Percentiles rank a stretch among this genome's conserved stretches.
Evolutionary conservation across 2,113 vertebrate species (phyloP).

Genomic region (Heteronetta atricapilla): DNA sequence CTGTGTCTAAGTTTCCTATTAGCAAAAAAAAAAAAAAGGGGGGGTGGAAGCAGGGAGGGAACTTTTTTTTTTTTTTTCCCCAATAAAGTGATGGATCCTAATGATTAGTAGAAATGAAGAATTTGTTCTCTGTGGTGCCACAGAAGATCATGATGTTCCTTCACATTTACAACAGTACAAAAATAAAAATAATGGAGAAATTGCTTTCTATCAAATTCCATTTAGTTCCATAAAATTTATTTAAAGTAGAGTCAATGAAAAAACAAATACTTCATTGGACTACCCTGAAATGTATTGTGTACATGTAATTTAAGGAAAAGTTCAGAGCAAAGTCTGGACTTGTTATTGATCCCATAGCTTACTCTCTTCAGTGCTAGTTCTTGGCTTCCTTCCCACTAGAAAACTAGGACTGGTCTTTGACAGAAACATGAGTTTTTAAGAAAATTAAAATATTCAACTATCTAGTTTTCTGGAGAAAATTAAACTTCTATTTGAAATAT

Average conservation of each 20-base stretch:
- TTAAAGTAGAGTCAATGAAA: neutral
- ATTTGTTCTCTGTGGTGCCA: neutral
- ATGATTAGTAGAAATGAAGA: neutral
- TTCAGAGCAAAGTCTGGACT: neutral
- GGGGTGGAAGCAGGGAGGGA: neutral
- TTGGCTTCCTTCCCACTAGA: neutral
- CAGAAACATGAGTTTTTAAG: neutral
- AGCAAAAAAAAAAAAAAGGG: neutral
- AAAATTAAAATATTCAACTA: neutral
- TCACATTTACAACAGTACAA: neutral
- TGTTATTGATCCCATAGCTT: neutral
- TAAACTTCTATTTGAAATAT: neutral
- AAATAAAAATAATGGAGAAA: neutral
- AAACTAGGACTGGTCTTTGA: neutral
- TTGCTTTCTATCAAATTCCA: neutral
- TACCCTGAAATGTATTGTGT: neutral
- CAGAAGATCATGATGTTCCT: slow-evolving; percentile 8
- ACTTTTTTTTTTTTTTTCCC: neutral
- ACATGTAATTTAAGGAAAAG: neutral
- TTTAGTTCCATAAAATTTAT: neutral
- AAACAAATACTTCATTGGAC: slow-evolving; percentile 14
- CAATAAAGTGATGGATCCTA: neutral
- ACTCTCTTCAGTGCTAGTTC: neutral
- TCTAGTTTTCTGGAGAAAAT: neutral
- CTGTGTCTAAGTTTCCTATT: slow-evolving; percentile 8